A percentile compares a stretch with the other conserved stretches of the same genome.
Evolutionary conservation across 2,113 vertebrate species (phyloP).

Genomic region (Aptenodytes forsteri): DNA sequence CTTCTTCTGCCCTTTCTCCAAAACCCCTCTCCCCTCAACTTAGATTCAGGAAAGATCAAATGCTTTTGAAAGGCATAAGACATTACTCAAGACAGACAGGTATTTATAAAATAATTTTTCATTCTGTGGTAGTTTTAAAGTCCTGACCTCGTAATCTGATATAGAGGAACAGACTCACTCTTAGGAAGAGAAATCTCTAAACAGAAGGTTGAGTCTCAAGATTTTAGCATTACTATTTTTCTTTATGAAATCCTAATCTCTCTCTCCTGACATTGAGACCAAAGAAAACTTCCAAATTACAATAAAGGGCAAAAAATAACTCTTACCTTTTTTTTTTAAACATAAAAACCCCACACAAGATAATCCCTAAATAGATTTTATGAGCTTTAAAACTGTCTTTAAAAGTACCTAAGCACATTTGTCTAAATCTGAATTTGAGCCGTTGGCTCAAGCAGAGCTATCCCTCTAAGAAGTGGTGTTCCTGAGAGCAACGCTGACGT

Average conservation of each 20-base stretch:
- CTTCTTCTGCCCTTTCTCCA: background rate
- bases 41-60: background rate
- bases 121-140: background rate
- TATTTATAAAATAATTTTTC: background rate
- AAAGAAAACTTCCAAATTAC: background rate
- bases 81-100: background rate
- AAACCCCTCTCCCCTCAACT: background rate
- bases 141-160: background rate
- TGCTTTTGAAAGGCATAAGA: background rate
- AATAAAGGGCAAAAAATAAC: background rate
- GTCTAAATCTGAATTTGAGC: background rate
- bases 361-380: background rate
- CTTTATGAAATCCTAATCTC: background rate
- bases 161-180: background rate
- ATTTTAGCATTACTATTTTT: background rate
- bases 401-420: background rate
- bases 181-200: background rate
- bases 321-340: background rate
- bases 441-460: background rate
- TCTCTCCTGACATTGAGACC: background rate
- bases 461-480: background rate
- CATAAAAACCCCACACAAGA: fast-evolving
- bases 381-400: background rate
- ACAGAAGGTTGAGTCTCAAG: background rate
- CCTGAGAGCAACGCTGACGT: background rate